phyloP scores from a whole-genome alignment of 2,888 invertebrate genomes.

The Volucella bombylans region DNA sequence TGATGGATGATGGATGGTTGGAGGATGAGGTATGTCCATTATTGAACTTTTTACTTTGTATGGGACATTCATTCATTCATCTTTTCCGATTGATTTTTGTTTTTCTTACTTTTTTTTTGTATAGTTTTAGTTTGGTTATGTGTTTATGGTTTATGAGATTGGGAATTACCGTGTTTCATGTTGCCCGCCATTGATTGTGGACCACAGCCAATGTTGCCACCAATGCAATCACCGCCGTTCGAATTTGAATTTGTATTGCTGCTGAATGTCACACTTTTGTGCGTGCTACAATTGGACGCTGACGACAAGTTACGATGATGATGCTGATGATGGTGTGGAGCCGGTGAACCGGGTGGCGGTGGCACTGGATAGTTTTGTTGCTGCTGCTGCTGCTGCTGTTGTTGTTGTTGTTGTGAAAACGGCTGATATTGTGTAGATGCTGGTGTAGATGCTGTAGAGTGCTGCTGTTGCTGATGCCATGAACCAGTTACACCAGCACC shows the following conservation, averaged over 20 bases:
- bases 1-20: not conserved
- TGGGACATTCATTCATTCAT: not conserved
- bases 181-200: constrained; percentile 83
- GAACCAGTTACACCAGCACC: constrained; percentile 81
- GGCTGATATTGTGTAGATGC: constrained; percentile 80
- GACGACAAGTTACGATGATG: constrained; percentile 82
- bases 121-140: constrained; percentile 1
- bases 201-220: constrained; percentile 80
- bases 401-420: constrained; percentile 69
- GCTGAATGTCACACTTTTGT: constrained; percentile 82
- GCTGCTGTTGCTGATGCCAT: constrained; percentile 76
- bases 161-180: constrained; percentile 82
- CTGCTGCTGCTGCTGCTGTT: constrained; percentile 77
- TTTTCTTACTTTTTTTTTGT: constrained; percentile 8
- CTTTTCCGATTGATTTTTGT: not conserved
- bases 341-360: constrained; percentile 75
- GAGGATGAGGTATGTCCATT: too few relatives aligned
- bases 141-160: constrained; percentile 20
- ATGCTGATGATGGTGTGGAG: constrained; percentile 75
- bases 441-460: constrained; percentile 75
- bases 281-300: constrained; percentile 82
- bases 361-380: constrained; percentile 74
- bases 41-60: too few relatives aligned
- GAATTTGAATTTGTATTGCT: constrained; percentile 77
- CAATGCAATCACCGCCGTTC: constrained; percentile 80